Evolutionary conservation across 2,113 vertebrate species (phyloP).

Genomic region (Odontesthes bonariensis): DNA sequence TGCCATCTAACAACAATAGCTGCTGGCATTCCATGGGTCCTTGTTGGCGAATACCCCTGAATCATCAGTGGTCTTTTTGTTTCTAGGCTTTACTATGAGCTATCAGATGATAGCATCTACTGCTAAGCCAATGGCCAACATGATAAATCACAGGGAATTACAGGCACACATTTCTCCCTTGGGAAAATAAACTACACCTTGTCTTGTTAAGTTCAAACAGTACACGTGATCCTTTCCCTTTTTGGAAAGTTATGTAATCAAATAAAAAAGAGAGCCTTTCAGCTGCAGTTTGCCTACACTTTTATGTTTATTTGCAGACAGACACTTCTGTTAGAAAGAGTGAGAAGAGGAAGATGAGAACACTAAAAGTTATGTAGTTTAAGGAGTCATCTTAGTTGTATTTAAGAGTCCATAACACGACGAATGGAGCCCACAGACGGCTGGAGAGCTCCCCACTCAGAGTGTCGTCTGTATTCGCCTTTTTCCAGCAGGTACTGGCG

Average conservation of each 20-base stretch:
- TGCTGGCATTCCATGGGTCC: conserved; percentile 31
- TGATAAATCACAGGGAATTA: too few relatives aligned
- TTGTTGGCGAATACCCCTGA: conserved; percentile 51
- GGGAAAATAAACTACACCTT: fast-evolving
- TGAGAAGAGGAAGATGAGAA: neutral
- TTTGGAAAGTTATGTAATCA: neutral
- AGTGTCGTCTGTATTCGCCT: conserved; percentile 66
- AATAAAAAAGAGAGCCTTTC: neutral
- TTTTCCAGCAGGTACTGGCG: conserved; percentile 72
- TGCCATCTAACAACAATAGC: conserved; percentile 38
- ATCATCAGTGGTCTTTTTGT: conserved; percentile 61
- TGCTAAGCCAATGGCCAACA: too few relatives aligned
- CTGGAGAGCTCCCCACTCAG: conserved; percentile 67
- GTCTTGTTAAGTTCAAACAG: neutral
- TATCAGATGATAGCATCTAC: neutral
- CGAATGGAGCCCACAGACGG: conserved; percentile 64
- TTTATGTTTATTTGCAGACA: conserved; percentile 38
- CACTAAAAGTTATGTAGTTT: neutral
- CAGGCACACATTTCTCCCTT: neutral
- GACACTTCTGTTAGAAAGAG: neutral
- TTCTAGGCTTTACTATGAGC: conserved; percentile 9
- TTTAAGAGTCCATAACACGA: conserved; percentile 33
- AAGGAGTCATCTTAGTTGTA: neutral
- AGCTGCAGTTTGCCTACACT: neutral
- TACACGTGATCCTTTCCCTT: neutral